Conservation (phyloP, 2,888 invertebrate genomes). For the Ceraclea dissimilis region DNA sequence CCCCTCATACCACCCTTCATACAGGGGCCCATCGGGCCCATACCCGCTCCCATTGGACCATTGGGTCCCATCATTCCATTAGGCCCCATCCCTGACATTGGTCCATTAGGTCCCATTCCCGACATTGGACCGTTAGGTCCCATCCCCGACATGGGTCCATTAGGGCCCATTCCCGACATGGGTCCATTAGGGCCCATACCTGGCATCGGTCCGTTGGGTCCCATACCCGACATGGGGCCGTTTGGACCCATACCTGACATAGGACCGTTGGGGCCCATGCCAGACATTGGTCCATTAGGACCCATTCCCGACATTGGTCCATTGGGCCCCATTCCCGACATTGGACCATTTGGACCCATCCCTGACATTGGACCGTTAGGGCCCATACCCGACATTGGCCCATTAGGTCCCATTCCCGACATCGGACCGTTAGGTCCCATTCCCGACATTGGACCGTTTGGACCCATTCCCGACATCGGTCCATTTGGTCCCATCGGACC, state of each 20-base stretch:
- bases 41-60: constrained; percentile 38
- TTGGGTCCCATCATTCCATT: constrained; percentile 34
- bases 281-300: constrained; percentile 25
- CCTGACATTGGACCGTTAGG: constrained; percentile 36
- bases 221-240: constrained; percentile 26
- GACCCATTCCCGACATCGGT: constrained; percentile 44
- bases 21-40: constrained; percentile 43
- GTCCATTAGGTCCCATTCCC: constrained; percentile 27
- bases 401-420: constrained; percentile 35
- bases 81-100: constrained; percentile 34
- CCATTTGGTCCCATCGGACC: constrained; percentile 38
- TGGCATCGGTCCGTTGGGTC: constrained; percentile 31
- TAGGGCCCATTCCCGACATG: constrained; percentile 36
- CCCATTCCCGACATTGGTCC: constrained; percentile 37
- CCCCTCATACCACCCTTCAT: constrained; percentile 47
- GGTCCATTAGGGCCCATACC: constrained; percentile 32
- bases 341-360: constrained; percentile 45
- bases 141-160: constrained; percentile 40
- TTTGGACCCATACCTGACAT: constrained; percentile 39
- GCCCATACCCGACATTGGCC: constrained; percentile 31
- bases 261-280: constrained; percentile 35
- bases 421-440: constrained; percentile 22
- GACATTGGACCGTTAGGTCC: constrained; percentile 31
- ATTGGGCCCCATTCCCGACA: constrained; percentile 29
- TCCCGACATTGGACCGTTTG: constrained; percentile 29